Evolutionary conservation across 1,140 invertebrate genomes (phyloP).

Genomic region (Pararge aegeria): DNA sequence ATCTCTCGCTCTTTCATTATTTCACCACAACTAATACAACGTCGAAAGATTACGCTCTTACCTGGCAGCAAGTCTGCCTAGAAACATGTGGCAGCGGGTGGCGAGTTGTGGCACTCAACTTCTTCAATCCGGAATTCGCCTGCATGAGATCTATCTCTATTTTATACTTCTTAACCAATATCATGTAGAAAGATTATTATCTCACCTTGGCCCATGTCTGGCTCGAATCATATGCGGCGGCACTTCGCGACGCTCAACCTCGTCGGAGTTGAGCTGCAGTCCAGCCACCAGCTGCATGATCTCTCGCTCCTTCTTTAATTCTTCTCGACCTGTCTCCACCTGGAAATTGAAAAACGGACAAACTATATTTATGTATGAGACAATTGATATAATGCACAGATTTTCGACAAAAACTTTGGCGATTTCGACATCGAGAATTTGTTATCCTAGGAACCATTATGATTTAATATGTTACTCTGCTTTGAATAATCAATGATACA

Average conservation of each 20-base stretch:
- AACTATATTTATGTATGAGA: background rate
- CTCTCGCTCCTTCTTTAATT: conserved; percentile 93
- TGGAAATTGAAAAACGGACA: conserved; percentile 48
- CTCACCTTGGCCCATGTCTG: conserved; percentile 66
- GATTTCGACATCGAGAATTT: too few relatives aligned
- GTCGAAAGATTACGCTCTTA: too few relatives aligned
- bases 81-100: conserved; percentile 74
- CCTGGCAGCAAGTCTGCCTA: too few relatives aligned
- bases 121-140: conserved; percentile 91
- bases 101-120: conserved; percentile 83
- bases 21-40: conserved; percentile 78
- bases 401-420: too few relatives aligned
- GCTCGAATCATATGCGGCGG: conserved; percentile 80
- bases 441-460: too few relatives aligned
- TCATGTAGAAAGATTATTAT: background rate
- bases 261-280: conserved; percentile 89
- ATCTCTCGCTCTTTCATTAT: conserved; percentile 95
- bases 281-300: conserved; percentile 95
- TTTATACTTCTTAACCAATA: conserved; percentile 84
- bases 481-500: too few relatives aligned
- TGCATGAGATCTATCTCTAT: conserved; percentile 95
- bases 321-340: conserved; percentile 82
- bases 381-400: too few relatives aligned
- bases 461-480: too few relatives aligned
- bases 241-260: conserved; percentile 84